Percentiles rank a stretch among this genome's conserved stretches.
These are phyloP conservation scores for Tympanuchus pallidicinctus DNA, from an alignment of 2,113 vertebrate species.

Conservation along the genomic window DNA sequence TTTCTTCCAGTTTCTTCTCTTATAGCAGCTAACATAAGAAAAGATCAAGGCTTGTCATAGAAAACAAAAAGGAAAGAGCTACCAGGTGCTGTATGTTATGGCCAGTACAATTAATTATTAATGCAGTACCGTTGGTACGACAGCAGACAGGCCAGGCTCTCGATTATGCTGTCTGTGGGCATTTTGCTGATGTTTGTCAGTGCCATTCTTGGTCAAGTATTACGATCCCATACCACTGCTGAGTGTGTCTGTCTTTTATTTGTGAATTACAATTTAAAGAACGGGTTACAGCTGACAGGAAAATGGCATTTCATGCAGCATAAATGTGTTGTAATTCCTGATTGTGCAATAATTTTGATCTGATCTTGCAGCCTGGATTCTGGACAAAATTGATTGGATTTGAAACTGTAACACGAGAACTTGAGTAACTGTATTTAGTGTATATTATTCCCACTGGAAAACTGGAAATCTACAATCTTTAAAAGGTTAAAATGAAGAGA, in stretches of 20 bases:
- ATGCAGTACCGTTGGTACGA: slow-evolving; percentile 38
- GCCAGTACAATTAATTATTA: slow-evolving; percentile 51
- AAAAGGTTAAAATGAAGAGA: slow-evolving; percentile 17
- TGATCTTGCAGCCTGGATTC: background rate
- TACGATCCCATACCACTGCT: background rate
- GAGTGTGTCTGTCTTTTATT: slow-evolving; percentile 5
- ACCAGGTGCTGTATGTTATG: slow-evolving; percentile 31
- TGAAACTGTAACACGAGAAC: slow-evolving; percentile 19
- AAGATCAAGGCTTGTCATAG: slow-evolving; percentile 46
- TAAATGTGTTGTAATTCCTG: background rate
- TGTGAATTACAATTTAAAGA: background rate
- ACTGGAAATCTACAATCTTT: slow-evolving; percentile 38
- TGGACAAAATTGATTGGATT: background rate
- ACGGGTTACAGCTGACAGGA: background rate
- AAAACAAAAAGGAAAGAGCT: slow-evolving; percentile 52
- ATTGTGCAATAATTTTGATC: background rate
- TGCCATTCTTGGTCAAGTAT: slow-evolving; percentile 30
- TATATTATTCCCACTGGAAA: slow-evolving; percentile 25
- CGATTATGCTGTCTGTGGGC: slow-evolving; percentile 52
- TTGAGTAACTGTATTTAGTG: slow-evolving; percentile 9
- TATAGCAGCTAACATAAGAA: background rate
- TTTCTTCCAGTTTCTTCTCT: slow-evolving; percentile 50
- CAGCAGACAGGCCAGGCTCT: slow-evolving; percentile 49
- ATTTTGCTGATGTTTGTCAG: slow-evolving; percentile 55
- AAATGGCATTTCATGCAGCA: background rate